A percentile compares a stretch with the other conserved stretches of the same genome.
phyloP scores from a whole-genome alignment of 2,113 vertebrate genomes.

The Anolis sagrei region DNA sequence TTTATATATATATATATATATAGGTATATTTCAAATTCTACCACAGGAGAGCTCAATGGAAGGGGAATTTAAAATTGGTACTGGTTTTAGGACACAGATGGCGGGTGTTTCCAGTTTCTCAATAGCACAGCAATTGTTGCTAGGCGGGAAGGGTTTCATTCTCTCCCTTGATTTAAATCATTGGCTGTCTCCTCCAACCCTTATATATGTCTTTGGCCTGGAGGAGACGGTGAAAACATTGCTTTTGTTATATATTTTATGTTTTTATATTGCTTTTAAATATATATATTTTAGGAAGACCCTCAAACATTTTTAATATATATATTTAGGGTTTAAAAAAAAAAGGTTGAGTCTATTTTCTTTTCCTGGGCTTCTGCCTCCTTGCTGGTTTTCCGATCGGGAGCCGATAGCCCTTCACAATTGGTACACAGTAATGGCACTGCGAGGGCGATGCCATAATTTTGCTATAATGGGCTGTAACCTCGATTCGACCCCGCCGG shows the following conservation, averaged over 20 bases:
- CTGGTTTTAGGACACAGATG: background rate
- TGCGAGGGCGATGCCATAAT: conserved; percentile 80
- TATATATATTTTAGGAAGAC: too few relatives aligned
- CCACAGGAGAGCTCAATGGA: conserved; percentile 65
- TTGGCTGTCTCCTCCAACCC: background rate
- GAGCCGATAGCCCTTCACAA: conserved; percentile 71
- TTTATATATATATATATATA: conserved; percentile 51
- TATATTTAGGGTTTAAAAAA: too few relatives aligned
- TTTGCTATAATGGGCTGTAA: conserved; percentile 92
- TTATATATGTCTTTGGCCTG: background rate
- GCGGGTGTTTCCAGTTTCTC: conserved; percentile 22
- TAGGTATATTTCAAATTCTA: conserved; percentile 44
- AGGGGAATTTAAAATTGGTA: conserved; percentile 61
- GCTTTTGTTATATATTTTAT: too few relatives aligned
- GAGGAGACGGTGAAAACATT: too few relatives aligned
- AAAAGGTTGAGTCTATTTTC: background rate
- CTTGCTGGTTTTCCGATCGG: conserved; percentile 66
- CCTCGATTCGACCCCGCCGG: conserved; percentile 88
- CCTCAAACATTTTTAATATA: too few relatives aligned
- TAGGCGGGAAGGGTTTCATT: conserved; percentile 46
- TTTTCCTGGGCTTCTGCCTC: conserved; percentile 51
- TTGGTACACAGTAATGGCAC: conserved; percentile 82
- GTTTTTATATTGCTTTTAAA: too few relatives aligned
- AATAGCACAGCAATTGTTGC: conserved; percentile 52
- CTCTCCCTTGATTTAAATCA: conserved; percentile 4